phyloP scores from a whole-genome alignment of 2,797 vertebrate species.

The Micropoecilia bifurca region DNA sequence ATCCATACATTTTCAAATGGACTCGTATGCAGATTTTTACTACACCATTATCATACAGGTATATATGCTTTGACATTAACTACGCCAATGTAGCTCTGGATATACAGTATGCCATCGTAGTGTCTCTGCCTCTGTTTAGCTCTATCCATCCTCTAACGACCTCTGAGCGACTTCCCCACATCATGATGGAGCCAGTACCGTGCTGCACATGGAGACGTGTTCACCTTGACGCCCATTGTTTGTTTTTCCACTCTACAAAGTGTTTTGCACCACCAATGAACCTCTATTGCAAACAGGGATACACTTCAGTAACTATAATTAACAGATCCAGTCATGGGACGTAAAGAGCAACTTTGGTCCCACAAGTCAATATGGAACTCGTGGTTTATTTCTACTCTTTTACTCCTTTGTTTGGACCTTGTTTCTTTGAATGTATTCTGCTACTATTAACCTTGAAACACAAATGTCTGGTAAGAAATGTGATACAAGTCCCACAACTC shows the following conservation, averaged over 20 bases:
- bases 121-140: background rate
- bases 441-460: constrained; percentile 16
- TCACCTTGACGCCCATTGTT: background rate
- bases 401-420: constrained; percentile 32
- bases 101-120: background rate
- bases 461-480: constrained; percentile 23
- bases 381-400: constrained; percentile 19
- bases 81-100: background rate
- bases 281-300: constrained; percentile 62
- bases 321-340: constrained; percentile 43
- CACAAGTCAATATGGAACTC: constrained; percentile 54
- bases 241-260: background rate
- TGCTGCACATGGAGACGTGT: background rate
- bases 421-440: constrained; percentile 22
- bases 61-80: background rate
- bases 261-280: constrained; percentile 39
- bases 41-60: background rate
- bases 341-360: constrained; percentile 43
- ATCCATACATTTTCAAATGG: background rate
- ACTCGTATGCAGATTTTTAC: background rate
- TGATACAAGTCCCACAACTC: constrained; percentile 33
- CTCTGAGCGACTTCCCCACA: background rate
- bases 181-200: background rate
- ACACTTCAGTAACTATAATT: constrained; percentile 62
- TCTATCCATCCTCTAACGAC: background rate